These are phyloP conservation scores for Sebastes schlegelii DNA, from an alignment of 2,113 vertebrate genomes.

Conservation along the genomic window DNA sequence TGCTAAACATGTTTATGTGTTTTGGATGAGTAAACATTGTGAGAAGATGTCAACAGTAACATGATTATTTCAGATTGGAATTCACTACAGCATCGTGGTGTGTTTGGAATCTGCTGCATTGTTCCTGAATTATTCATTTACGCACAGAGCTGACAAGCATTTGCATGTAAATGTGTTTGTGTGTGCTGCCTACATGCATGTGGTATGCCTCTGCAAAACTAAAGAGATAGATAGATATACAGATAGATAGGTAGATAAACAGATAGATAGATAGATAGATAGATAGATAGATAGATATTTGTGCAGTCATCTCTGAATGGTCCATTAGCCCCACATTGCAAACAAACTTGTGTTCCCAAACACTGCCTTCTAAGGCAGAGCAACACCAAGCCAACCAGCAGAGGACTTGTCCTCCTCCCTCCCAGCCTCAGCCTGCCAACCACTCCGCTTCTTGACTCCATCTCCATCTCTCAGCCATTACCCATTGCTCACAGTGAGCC, in stretches of 20 bases:
- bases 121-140: conserved; percentile 70
- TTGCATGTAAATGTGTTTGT: conserved; percentile 30
- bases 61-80: conserved; percentile 37
- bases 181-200: neutral
- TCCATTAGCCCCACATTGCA: conserved; percentile 29
- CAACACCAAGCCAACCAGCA: conserved; percentile 28
- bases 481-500: conserved; percentile 61
- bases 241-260: neutral
- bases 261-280: neutral
- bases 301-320: conserved; percentile 9
- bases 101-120: conserved; percentile 38
- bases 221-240: neutral
- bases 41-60: conserved; percentile 28
- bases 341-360: conserved; percentile 43
- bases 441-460: conserved; percentile 45
- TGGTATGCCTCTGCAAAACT: conserved; percentile 1
- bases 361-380: conserved; percentile 63
- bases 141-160: conserved; percentile 30
- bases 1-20: neutral
- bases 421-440: conserved; percentile 35
- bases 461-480: conserved; percentile 54
- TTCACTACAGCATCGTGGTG: conserved; percentile 28
- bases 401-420: conserved; percentile 49
- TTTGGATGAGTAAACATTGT: conserved; percentile 24
- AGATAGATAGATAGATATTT: neutral